Evolutionary conservation across 1,140 invertebrate genomes (phyloP).

Genomic region (Zaprionus taronus): DNA sequence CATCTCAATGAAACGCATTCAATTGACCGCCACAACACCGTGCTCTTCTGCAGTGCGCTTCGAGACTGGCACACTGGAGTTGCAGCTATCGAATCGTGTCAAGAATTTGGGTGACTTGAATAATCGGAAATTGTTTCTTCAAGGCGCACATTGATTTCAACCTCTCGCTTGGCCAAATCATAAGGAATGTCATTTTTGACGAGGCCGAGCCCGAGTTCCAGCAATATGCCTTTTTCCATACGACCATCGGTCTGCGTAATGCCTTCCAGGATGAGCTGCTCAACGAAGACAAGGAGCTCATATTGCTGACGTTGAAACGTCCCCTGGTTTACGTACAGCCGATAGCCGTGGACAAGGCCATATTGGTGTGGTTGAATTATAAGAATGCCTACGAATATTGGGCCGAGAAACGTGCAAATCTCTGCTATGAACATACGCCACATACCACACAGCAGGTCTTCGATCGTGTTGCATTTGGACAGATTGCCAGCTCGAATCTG

Average conservation of each 20-base stretch:
- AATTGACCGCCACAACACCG: conserved; percentile 98
- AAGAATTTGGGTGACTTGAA: conserved; percentile 91
- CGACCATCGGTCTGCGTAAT: conserved; percentile 93
- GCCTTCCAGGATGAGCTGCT: conserved; percentile 96
- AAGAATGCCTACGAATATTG: conserved; percentile 99
- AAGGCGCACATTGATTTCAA: conserved; percentile 97
- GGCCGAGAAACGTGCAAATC: conserved; percentile 96
- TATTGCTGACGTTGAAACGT: conserved; percentile 95
- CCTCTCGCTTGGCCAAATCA: conserved; percentile 96
- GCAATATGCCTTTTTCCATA: conserved; percentile 98
- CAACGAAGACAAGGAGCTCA: conserved; percentile 96
- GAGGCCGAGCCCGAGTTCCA: conserved; percentile 98
- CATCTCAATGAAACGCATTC: conserved; percentile 92
- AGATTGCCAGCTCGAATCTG: conserved; percentile 90
- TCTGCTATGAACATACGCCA: conserved; percentile 93
- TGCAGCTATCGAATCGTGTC: conserved; percentile 96
- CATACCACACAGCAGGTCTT: conserved; percentile 86
- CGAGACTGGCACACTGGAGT: conserved; percentile 95
- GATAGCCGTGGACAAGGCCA: conserved; percentile 97
- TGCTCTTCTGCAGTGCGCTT: conserved; percentile 97
- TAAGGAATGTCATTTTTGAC: conserved; percentile 97
- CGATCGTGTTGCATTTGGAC: conserved; percentile 91
- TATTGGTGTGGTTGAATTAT: conserved; percentile 98
- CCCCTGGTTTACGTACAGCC: conserved; percentile 98
- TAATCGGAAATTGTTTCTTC: conserved; percentile 94